These are phyloP conservation scores for Mugil cephalus DNA, from an alignment of 2,113 vertebrate species.

Conservation along the genomic window DNA sequence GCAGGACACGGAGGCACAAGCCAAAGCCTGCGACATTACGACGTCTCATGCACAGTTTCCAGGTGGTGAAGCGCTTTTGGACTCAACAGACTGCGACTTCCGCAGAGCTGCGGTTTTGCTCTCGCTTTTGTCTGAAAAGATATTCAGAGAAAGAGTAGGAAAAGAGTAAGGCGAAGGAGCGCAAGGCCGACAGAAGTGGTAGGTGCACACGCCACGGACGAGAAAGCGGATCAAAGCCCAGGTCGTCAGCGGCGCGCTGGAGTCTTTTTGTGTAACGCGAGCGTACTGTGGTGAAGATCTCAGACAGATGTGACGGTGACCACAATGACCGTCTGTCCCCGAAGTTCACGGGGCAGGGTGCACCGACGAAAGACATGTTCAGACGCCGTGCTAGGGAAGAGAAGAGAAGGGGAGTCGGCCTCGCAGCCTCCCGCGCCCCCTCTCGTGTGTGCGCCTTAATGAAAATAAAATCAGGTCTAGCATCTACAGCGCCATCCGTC, in stretches of 20 bases:
- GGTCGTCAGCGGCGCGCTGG: slow-evolving; percentile 31
- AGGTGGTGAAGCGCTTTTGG: slow-evolving; percentile 31
- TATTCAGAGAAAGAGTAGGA: slow-evolving; percentile 12
- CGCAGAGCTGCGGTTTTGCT: slow-evolving; percentile 29
- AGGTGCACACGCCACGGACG: slow-evolving; percentile 22
- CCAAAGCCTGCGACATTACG: slow-evolving; percentile 35
- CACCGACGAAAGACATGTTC: slow-evolving; percentile 51
- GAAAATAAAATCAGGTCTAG: slow-evolving; percentile 44
- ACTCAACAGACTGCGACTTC: slow-evolving; percentile 27
- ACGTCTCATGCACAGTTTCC: slow-evolving; percentile 37
- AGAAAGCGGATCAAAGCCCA: slow-evolving; percentile 53
- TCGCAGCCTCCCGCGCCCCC: slow-evolving; percentile 25
- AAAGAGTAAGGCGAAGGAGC: not conserved
- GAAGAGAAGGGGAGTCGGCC: slow-evolving; percentile 2
- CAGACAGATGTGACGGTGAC: slow-evolving; percentile 39
- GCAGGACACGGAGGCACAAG: slow-evolving; percentile 33
- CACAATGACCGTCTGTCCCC: slow-evolving; percentile 28
- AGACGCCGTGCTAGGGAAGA: not conserved
- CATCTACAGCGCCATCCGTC: slow-evolving; percentile 34
- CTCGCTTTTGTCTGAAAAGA: slow-evolving; percentile 31
- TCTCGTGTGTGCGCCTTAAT: slow-evolving; percentile 18
- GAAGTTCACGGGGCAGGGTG: slow-evolving; percentile 62
- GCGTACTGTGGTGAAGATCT: slow-evolving; percentile 43
- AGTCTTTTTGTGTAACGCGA: slow-evolving; percentile 59
- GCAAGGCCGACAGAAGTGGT: slow-evolving; percentile 14